phyloP scores from a whole-genome alignment of 1,140 invertebrate species.

The Vanessa tameamea region DNA sequence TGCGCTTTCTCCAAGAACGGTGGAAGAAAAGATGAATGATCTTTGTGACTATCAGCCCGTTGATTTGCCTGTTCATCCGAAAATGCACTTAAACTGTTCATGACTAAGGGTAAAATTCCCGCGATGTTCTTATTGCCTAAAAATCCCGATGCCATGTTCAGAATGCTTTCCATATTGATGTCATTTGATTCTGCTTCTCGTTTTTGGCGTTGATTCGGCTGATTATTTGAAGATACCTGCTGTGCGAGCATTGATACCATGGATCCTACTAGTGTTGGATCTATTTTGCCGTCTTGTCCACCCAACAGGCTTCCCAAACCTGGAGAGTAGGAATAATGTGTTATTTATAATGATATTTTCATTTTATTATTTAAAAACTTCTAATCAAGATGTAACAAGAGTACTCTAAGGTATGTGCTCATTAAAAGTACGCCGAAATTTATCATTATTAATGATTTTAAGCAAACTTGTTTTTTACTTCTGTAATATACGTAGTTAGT shows the following conservation, averaged over 20 bases:
- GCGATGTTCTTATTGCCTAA: conserved; percentile 81
- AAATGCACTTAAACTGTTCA: conserved; percentile 82
- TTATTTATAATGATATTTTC: no score
- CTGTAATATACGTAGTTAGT: no score
- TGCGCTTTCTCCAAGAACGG: conserved; percentile 88
- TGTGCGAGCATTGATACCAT: conserved; percentile 80
- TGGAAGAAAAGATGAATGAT: conserved; percentile 86
- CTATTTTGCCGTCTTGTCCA: conserved; percentile 79
- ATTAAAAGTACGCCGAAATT: no score
- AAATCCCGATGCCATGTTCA: conserved; percentile 83
- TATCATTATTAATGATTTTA: no score
- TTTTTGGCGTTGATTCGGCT: conserved; percentile 50
- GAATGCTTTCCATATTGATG: conserved; percentile 81
- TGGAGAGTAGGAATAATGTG: conserved; percentile 43
- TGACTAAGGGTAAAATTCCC: conserved; percentile 83
- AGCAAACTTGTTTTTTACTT: no score
- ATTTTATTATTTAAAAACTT: no score
- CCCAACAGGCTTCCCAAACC: conserved; percentile 80
- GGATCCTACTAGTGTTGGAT: conserved; percentile 79
- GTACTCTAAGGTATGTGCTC: no score
- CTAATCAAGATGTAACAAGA: no score
- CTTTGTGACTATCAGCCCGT: conserved; percentile 84
- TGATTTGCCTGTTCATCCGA: conserved; percentile 78
- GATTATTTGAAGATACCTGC: conserved; percentile 50
- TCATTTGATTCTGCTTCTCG: conserved; percentile 51